These are phyloP conservation scores for Hirtodrosophila trivittata DNA, from an alignment of 2,888 invertebrate species.

Conservation along the genomic window DNA sequence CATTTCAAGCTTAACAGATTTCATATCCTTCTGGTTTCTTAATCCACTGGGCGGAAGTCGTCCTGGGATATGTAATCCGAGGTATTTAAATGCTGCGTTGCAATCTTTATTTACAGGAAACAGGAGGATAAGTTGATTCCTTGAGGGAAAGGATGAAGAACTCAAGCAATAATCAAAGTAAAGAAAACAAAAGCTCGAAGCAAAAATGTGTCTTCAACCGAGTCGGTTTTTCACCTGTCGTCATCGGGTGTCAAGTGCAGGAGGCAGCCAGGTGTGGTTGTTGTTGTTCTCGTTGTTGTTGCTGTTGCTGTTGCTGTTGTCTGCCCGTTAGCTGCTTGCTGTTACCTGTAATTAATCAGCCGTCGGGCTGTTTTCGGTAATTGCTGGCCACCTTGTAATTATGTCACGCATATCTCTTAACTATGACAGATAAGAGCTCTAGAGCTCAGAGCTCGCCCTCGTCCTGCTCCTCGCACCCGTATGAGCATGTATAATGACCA, in stretches of 20 bases:
- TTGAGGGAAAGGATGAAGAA: too few species aligned
- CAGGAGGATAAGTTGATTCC: too few species aligned
- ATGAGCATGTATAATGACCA: conserved; percentile 46
- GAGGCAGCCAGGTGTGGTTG: too few species aligned
- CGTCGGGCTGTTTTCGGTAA: conserved; percentile 55
- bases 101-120: too few species aligned
- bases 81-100: too few species aligned
- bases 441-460: neutral
- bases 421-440: conserved; percentile 20
- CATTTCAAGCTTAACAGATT: too few species aligned
- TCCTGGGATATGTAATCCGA: too few species aligned
- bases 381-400: conserved; percentile 54
- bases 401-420: conserved; percentile 47
- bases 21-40: too few species aligned
- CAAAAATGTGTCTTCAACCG: conserved; percentile 21
- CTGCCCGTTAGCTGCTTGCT: conserved; percentile 25
- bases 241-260: conserved; percentile 47
- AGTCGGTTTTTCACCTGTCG: neutral
- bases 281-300: conserved; percentile 14
- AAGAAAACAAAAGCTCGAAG: conserved; percentile 1
- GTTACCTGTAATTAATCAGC: conserved; percentile 60
- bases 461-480: conserved; percentile 4
- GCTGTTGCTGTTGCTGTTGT: neutral
- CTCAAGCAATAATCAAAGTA: neutral
- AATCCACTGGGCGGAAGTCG: too few species aligned